A percentile compares a stretch with the other conserved stretches of the same genome.
Evolutionary conservation across 2,888 invertebrate species (phyloP).

Genomic region (Caenorhabditis virilis): DNA sequence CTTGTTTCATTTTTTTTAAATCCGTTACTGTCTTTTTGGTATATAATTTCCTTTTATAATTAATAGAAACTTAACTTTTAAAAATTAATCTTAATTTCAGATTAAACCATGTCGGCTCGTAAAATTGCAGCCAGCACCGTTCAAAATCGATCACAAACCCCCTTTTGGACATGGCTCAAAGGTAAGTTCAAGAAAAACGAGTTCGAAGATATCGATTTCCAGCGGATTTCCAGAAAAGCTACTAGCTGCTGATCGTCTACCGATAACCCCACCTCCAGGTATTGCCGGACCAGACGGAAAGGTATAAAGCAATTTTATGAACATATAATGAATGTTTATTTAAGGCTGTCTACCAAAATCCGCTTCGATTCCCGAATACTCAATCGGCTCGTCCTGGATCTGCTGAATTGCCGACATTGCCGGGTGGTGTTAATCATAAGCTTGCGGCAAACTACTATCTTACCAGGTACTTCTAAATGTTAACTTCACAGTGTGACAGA

Average conservation of each 20-base stretch:
- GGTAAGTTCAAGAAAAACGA: conserved; percentile 3
- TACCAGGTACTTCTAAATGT: conserved; percentile 23
- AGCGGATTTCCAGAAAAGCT: conserved; percentile 48
- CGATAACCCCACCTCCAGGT: conserved; percentile 59
- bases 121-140: conserved; percentile 62
- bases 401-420: conserved; percentile 74
- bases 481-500: neutral
- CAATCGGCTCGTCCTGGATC: conserved; percentile 77
- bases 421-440: conserved; percentile 82
- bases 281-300: conserved; percentile 60
- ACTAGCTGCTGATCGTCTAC: conserved; percentile 58
- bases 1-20: no score
- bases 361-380: conserved; percentile 62
- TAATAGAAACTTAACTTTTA: neutral
- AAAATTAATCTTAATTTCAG: neutral
- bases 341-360: conserved; percentile 55
- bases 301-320: conserved; percentile 27
- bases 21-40: no score
- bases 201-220: neutral
- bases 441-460: conserved; percentile 84
- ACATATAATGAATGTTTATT: conserved; percentile 6
- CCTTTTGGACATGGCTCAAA: conserved; percentile 61
- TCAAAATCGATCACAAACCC: conserved; percentile 62
- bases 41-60: neutral
- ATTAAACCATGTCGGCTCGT: conserved; percentile 29